Conservation (phyloP, 2,113 vertebrate genomes). For the Xiphorhynchus elegans region DNA sequence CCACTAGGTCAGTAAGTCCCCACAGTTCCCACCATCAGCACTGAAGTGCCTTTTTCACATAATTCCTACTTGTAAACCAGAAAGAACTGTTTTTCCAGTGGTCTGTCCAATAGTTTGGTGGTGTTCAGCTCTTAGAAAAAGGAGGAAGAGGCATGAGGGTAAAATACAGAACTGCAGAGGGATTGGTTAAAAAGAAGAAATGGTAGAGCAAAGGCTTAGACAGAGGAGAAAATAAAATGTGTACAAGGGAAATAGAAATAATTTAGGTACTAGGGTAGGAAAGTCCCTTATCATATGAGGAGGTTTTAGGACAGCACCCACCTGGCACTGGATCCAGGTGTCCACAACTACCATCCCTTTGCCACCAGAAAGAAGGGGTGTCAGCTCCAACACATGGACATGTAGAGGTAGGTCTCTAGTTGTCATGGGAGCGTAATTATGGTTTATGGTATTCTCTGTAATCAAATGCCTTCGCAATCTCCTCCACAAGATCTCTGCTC, state of each 20-base stretch:
- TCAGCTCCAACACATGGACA: neutral
- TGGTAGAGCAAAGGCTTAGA: neutral
- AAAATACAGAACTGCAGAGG: neutral
- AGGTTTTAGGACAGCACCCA: neutral
- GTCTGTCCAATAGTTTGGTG: neutral
- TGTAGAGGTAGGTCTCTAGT: neutral
- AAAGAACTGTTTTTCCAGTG: neutral
- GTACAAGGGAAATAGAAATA: neutral
- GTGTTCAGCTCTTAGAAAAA: neutral
- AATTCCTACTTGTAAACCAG: neutral
- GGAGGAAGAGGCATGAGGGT: neutral
- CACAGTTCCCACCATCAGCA: neutral
- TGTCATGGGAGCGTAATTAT: neutral
- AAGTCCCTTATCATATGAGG: too few species aligned
- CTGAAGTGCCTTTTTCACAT: neutral
- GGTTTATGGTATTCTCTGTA: neutral
- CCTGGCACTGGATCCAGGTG: neutral
- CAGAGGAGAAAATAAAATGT: neutral
- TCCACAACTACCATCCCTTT: neutral
- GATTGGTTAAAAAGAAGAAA: neutral
- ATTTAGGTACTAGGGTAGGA: neutral
- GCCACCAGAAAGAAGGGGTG: neutral
- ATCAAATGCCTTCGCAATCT: neutral
- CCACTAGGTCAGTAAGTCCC: fast-evolving
- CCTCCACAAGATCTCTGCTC: neutral